Base-by-base conservation (phyloP, 2,888 invertebrate species). In the Agonopterix subpropinquella region DNA sequence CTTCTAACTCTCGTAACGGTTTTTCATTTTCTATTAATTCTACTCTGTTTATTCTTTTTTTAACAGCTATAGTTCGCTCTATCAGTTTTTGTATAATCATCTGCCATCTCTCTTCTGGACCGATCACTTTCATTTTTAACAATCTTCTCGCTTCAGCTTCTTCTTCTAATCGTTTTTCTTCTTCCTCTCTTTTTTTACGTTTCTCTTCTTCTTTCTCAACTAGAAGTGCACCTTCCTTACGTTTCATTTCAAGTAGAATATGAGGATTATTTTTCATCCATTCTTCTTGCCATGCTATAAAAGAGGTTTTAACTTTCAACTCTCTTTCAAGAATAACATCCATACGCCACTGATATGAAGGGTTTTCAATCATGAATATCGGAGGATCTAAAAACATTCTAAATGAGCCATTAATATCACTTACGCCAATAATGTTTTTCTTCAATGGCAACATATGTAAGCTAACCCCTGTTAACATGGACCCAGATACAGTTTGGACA, bases 401-500 rank as follows among this genome's bases (percentile, higher is more conserved):
- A 47, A 94, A 90, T 2, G 91, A 90, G 11, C 94, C 94, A 57
- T 92, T 92, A 41, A 88, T 89, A 64, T 94, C 94, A 46, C 92
- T 92, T 28, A 94, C 90, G 7, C 92, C 93, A 0, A 93, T 79
- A 42, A 93, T 89, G 61, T 91, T 91, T 58, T 90, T 89, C 2
- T 89, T 79, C 11, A 91, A 62, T 1, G 87, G 79, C 0, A 91
- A 75, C 8, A 89, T 85, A 65, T 93, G 92, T 45, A 91, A 82
- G 41, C 89, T 90, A 11, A 93, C 83, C 13, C 90, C 89, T 0
- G 93, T 92, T n/a, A 94, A 85, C 67, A 91, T 89, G 7, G 88
- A 88, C 1, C 92, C 92, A 2, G 95, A 93, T 11, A 93, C 77
- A 51, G 90, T 91, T 69, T 95, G 91, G 0, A 90, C 86, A 48